Base-by-base conservation (phyloP, 2,888 invertebrate genomes). In the Eupithecia exiguata region DNA sequence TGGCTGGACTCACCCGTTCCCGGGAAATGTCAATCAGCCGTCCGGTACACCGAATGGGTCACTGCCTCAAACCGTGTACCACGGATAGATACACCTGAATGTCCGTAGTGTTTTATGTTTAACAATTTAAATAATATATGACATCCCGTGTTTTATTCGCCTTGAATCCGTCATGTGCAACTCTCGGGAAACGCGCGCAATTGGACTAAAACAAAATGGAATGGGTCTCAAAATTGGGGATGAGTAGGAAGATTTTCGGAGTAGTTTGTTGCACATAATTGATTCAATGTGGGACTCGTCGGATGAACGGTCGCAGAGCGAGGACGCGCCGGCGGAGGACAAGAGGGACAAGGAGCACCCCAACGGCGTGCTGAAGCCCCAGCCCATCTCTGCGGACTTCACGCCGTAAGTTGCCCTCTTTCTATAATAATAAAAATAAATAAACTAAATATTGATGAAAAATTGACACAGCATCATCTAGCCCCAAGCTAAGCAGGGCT, bases 251-350 rank as follows among this genome's bases (percentile, higher is more conserved):
- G 95, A 95, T 86, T 95, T 95, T 90, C 94, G 95, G 87, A 95
- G 95, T 94, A 95, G 95, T 90, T 92, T 95, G 94, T 95, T 95
- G 95, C 95, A 95, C 95, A 95, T 95, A 94, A 95, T 95, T 92
- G 95, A 95, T 95, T 95, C 95, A 95, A 89, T 95, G 95, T 95
- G 95, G 95, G 95, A 95, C 93, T 95, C 95, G 93, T 92, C 94
- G 91, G 94, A 94, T 92, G 95, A 94, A 92, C 91, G 89, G 89
- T 94, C 95, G 92, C 95, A 95, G 95, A 91, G 94, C 87, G 94
- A 94, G 89, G 91, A 88, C 77, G 90, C 91, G 82, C 91, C 89
- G 80, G 87, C 90, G 84, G 86, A 89, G 81, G 82, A 90, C 84
- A 86, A 89, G 36, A 38, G 63, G 81, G 88, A 89, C 81, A 90